Conservation (phyloP, 30 jellyfish, hydroid and myxozoan genomes). For the Aurelia aurita complex sp. Pacific region DNA sequence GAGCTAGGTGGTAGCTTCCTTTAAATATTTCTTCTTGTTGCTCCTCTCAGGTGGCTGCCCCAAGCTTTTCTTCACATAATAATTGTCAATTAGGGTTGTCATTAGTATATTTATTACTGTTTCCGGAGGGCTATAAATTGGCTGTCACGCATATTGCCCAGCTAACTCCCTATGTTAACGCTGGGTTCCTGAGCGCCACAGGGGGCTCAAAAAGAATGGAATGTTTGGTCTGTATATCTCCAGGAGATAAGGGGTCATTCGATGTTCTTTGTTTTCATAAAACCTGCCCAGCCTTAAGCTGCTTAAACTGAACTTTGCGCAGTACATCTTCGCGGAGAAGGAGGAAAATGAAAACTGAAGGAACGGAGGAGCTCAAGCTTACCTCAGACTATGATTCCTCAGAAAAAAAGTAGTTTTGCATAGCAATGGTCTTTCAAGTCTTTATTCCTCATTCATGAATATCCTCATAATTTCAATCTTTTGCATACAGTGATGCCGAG, state of each 20-base stretch:
- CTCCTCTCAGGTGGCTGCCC: conserved; percentile 37
- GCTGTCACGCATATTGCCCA: conserved; percentile 78
- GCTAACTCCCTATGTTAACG: conserved; percentile 67
- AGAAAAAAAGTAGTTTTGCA: too few relatives aligned
- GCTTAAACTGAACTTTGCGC: conserved; percentile 20
- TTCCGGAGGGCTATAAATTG: conserved; percentile 74
- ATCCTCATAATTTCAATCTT: too few relatives aligned
- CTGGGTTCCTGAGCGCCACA: conserved; percentile 72
- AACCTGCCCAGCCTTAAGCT: conserved; percentile 70
- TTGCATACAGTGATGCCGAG: too few relatives aligned
- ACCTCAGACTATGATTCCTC: too few relatives aligned
- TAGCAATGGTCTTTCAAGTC: too few relatives aligned
- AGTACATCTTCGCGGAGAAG: conserved; percentile 47
- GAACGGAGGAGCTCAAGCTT: too few relatives aligned
- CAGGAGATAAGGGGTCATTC: conserved; percentile 78
- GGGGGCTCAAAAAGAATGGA: conserved; percentile 71
- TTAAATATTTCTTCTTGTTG: conserved; percentile 26
- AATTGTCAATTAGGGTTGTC: conserved; percentile 41
- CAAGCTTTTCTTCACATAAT: conserved; percentile 21
- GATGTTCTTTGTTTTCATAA: conserved; percentile 35
- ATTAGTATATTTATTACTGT: conserved; percentile 69
- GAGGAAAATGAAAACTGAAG: not conserved
- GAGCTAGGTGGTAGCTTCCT: conserved; percentile 21
- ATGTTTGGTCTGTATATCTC: conserved; percentile 71
- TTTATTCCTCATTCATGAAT: too few relatives aligned